Base-by-base conservation (phyloP, 1,140 invertebrate genomes). In the Dolichoris vasculosae region DNA sequence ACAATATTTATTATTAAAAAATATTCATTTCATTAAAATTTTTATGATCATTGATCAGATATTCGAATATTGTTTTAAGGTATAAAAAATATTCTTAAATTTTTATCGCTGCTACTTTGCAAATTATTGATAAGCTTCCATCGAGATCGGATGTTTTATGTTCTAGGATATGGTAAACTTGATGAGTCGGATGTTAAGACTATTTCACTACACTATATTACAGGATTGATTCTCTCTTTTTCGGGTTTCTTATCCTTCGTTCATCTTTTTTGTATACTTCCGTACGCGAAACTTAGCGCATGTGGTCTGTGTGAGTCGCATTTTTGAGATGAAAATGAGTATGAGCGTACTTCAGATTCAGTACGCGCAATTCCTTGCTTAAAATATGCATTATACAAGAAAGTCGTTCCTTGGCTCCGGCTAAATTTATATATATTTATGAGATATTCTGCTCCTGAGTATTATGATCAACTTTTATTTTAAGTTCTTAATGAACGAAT, bases 371-470 rank as follows among this genome's bases (percentile, higher is more conserved):
- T 43, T 48, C 23, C 78, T 71, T 17, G 55, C 23, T 11, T 79
- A 71, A 84, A 84, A 69, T 78, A 79, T 79, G 76, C 59, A 79
- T 78, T 84, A 84, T 20, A 78, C 26, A 55, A 64, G 59, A 83
- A 76, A 63, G 51, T 76, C 55, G 40, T 23, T 64, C 11, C 38
- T 40, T 48, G 55, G 30, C 67, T 20, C 43, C 32, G 15, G 79
- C 8, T 59, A 64, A 32, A 38, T 75, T 51, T 51, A 35, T 75
- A 17, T 78, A 84, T 79, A 79, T 79, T 69, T 79, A 84, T 55
- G 46, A 71, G 32, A 55, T 71, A 79, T 79, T 48, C 11, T 2
- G 30, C 38, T n/a, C 40, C 2, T 15, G n/a, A 38, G 69, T 63
- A 8, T 51, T 51, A 55, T 11, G 64, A 84, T 84, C 83, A 63